Base-by-base conservation (phyloP, 2,797 vertebrate species). In the Setipinna tenuifilis region DNA sequence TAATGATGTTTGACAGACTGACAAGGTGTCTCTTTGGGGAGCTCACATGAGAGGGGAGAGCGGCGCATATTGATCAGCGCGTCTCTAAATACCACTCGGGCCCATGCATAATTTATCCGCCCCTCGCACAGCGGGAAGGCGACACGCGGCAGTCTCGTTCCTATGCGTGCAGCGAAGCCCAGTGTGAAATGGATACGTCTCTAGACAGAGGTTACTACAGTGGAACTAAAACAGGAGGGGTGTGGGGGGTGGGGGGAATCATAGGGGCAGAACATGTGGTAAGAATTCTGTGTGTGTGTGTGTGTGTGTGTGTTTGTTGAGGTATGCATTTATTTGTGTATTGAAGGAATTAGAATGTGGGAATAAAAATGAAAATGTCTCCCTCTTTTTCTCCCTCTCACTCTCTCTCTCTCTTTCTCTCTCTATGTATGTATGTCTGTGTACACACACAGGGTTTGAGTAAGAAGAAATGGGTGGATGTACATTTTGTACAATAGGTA, bases 1-100 rank as follows among this genome's bases (percentile, higher is more conserved):
- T 95, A 95, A 95, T 91, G 91, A 95, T 92, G 91, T 93, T 92
- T 93, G 94, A 95, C 94, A 94, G 93, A 92, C 88, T 93, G 94
- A 95, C 93, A 92, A 89, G 93, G 87, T 90, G 57, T 84, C 88
- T 91, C 93, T 92, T 92, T 86, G 23, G 90, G 93, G 92, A 91
- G 88, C 91, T 90, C 81, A 91, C 91, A 92, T 92, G 91, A 89
- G 85, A 83, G 50, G 84, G 93, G 94, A 91, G 88, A 89, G 89
- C 86, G 86, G 83, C 83, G 19, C 59, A 89, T 93, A 95, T 95
- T 89, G 95, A 95, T 95, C 91, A 91, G 89, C 84, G 80, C 85
- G 80, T 82, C 91, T 92, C 88, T 91, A 93, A 93, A 93, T 90
- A 92, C 92, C 90, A 89, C 93, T 90, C 87, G 87, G 87, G 90